Base-by-base conservation (phyloP, 1,140 invertebrate genomes). In the Hycleus cichorii region DNA sequence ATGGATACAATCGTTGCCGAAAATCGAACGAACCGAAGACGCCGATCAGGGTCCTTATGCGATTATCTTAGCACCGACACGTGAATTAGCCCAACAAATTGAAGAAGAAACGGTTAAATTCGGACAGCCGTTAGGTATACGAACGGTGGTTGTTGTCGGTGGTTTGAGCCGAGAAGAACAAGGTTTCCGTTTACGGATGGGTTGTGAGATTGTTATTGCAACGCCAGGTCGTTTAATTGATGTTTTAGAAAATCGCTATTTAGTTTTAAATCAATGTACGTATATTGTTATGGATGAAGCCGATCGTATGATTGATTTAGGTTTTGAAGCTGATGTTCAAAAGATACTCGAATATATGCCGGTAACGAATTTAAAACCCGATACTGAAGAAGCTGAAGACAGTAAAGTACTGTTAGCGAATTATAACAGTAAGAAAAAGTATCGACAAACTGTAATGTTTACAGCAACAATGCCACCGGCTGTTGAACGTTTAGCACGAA, bases 171-270 rank as follows among this genome's bases (percentile, higher is more conserved):
- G 95, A 65, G 97, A 99, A 78, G 97, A 99, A 63, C 97, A 99
- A 81, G 97, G 96, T 58, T 97, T 99, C 71, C 87, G 94, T 66
- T 77, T 99, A 11, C 79, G 96, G 67, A 84, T 97, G 77, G 97
- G 97, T 45, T 98, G 97, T 76, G 97, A 99, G 83, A 98, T 99
- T 72, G 96, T 99, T n/a, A 99, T 99, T 73, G 97, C 97, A 25
- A 99, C 97, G 1, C 97, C 97, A 47, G 97, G 97, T 81, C 91
- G 97, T 85, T 81, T 99, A 6, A 97, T 99, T 65, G 97, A 99
- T 79, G 96, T 99, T 0, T 77, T 99, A 47, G 97, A 99, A 77
- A 99, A 99, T 77, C 83, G 95, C 62, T 99, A 99, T 74, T 80
- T 99, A 49, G 96, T 98, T 6, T 77, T 99, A 0, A 93, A 90